A percentile compares a stretch with the other conserved stretches of the same genome.
These are phyloP conservation scores for Tragelaphus imberbis DNA, from an alignment of 2,113 vertebrate genomes.

Conservation along the genomic window DNA sequence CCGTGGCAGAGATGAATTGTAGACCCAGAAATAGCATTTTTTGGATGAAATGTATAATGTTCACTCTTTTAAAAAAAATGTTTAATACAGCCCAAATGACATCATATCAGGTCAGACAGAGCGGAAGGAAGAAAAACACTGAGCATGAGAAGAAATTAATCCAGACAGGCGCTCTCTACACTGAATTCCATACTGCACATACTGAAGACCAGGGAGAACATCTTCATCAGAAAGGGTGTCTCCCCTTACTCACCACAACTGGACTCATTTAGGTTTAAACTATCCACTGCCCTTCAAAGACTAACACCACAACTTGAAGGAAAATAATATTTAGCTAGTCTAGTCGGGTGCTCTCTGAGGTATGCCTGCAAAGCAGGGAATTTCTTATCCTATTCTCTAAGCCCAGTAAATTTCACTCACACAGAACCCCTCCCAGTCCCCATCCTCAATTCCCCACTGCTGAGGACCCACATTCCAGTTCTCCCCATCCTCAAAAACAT, in stretches of 20 bases:
- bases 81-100: conserved; percentile 66
- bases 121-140: conserved; percentile 40
- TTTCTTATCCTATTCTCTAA: not conserved
- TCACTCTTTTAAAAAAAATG: conserved; percentile 48
- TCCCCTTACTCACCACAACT: not conserved
- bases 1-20: conserved; percentile 45
- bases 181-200: not conserved
- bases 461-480: not conserved
- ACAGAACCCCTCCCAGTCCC: not conserved
- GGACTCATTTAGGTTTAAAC: not conserved
- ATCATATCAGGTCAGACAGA: conserved; percentile 60
- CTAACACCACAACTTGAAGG: not conserved
- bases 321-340: not conserved
- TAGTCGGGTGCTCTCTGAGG: not conserved
- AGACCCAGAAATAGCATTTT: conserved; percentile 15
- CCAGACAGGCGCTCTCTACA: conserved; percentile 20
- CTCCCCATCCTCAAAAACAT: not conserved
- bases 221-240: not conserved
- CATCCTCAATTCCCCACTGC: not conserved
- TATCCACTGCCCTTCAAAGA: not conserved
- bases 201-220: conserved; percentile 7
- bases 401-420: not conserved
- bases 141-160: conserved; percentile 46
- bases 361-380: not conserved
- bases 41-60: conserved; percentile 65